These are phyloP conservation scores for Buphagus erythrorhynchus DNA, from an alignment of 2,797 vertebrate genomes.

Conservation along the genomic window DNA sequence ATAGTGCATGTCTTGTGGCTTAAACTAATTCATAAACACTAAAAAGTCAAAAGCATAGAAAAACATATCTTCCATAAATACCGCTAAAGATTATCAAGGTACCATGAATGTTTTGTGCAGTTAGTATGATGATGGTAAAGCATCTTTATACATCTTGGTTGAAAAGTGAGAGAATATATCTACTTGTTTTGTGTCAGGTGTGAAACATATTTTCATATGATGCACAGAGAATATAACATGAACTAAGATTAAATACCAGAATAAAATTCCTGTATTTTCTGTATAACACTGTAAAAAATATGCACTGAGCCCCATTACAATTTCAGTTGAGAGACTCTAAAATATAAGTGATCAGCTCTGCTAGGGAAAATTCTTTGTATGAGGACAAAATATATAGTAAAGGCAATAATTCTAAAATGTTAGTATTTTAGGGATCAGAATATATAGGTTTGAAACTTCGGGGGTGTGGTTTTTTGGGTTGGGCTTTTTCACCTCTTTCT, in stretches of 20 bases:
- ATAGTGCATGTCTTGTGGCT: background rate
- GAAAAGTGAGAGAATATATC: background rate
- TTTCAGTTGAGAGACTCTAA: background rate
- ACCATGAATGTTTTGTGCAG: background rate
- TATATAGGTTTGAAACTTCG: background rate
- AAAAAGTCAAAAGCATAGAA: background rate
- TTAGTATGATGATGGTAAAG: background rate
- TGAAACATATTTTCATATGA: background rate
- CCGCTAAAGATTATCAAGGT: background rate
- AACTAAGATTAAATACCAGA: background rate
- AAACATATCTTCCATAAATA: background rate
- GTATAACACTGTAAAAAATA: background rate
- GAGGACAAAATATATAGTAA: background rate
- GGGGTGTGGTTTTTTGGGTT: accelerated
- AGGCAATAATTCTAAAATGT: background rate
- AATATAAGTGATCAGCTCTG: background rate
- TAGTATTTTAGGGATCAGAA: background rate
- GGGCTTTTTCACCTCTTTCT: background rate
- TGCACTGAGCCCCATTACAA: background rate
- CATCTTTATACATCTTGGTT: background rate
- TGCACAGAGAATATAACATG: background rate
- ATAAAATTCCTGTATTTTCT: background rate
- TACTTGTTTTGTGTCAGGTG: background rate
- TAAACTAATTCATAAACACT: background rate
- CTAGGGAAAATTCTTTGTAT: background rate